A percentile compares a stretch with the other conserved stretches of the same genome.
Evolutionary conservation across 2,113 vertebrate species (phyloP).

Genomic region (Semicossyphus pulcher): DNA sequence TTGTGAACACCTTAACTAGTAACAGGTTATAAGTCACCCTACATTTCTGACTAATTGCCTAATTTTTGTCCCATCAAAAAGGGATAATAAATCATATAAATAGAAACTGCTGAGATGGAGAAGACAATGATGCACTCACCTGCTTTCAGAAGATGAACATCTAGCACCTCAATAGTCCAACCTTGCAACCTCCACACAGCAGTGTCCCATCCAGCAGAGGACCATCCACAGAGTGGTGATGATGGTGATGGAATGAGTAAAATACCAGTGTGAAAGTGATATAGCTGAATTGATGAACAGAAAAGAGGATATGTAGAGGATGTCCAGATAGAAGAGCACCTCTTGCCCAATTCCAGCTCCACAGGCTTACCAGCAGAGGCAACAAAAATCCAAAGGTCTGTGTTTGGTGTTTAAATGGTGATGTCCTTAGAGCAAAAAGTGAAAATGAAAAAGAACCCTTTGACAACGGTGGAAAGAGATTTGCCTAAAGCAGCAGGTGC

Average conservation of each 20-base stretch:
- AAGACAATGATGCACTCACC: slow-evolving; percentile 71
- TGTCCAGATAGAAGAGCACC: slow-evolving; percentile 31
- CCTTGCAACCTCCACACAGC: slow-evolving; percentile 72
- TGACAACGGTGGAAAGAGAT: slow-evolving; percentile 47
- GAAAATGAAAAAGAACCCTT: slow-evolving; percentile 41
- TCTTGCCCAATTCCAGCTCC: slow-evolving; percentile 45
- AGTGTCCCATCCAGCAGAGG: slow-evolving; percentile 76
- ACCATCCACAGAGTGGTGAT: slow-evolving; percentile 68
- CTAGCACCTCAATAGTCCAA: slow-evolving; percentile 77
- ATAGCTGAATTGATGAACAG: slow-evolving; percentile 18
- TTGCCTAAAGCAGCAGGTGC: slow-evolving; percentile 66
- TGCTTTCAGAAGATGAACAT: slow-evolving; percentile 80
- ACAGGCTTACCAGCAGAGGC: slow-evolving; percentile 48
- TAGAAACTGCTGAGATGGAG: not conserved
- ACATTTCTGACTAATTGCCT: too few relatives aligned
- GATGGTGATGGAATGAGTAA: slow-evolving; percentile 18
- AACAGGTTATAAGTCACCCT: too few relatives aligned
- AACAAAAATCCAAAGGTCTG: slow-evolving; percentile 40
- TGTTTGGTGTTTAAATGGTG: slow-evolving; percentile 1
- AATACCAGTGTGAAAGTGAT: slow-evolving; percentile 27
- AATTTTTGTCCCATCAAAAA: not conserved
- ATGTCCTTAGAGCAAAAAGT: slow-evolving; percentile 1
- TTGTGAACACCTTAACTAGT: too few relatives aligned
- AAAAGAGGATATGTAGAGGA: slow-evolving; percentile 10
- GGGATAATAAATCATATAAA: not conserved